Conservation (phyloP, 1,140 invertebrate species). For the Saccostrea echinata region DNA sequence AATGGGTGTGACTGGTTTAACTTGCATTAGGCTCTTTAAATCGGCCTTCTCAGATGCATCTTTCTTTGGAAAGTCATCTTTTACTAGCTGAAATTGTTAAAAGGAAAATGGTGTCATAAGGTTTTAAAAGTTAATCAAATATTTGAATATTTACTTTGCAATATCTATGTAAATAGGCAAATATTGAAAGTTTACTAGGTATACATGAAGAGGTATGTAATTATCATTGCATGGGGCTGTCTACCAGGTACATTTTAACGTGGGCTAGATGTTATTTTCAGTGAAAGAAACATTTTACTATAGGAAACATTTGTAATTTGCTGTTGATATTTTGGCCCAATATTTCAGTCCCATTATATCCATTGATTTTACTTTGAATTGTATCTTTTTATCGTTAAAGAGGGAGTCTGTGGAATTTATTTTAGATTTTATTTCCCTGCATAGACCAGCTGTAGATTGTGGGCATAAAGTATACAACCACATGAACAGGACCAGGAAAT, state of each 20-base stretch:
- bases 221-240: background rate
- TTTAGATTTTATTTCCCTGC: too few species aligned
- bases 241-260: background rate
- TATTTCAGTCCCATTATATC: too few species aligned
- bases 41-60: constrained; percentile 61
- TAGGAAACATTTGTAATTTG: background rate
- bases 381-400: too few species aligned
- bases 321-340: too few species aligned
- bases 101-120: background rate
- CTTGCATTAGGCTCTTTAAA: constrained; percentile 63
- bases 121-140: background rate
- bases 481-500: too few species aligned
- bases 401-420: too few species aligned
- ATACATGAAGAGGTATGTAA: background rate
- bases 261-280: background rate
- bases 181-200: background rate
- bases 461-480: too few species aligned
- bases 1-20: constrained; percentile 75
- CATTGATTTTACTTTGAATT: too few species aligned
- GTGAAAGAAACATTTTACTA: background rate
- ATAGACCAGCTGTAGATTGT: too few species aligned
- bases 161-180: background rate
- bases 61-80: constrained; percentile 69
- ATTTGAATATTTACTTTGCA: background rate
- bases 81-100: constrained; percentile 67